A percentile compares a stretch with the other conserved stretches of the same genome.
Evolutionary conservation across 2,888 invertebrate species (phyloP).

Genomic region (Himalopsyche tibetana): DNA sequence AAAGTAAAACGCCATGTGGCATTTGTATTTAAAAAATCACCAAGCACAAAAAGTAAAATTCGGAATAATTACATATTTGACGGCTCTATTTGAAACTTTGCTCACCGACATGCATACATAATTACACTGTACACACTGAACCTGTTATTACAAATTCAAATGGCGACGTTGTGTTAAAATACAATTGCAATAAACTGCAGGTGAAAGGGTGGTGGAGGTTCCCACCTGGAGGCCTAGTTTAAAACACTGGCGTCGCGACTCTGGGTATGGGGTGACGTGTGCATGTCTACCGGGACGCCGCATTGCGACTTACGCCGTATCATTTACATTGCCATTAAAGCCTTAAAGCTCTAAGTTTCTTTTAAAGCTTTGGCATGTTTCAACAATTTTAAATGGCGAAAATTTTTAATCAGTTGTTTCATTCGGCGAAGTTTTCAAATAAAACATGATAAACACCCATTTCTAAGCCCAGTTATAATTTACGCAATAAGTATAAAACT

Average conservation of each 20-base stretch:
- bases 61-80: background rate
- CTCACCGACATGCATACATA: background rate
- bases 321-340: slow-evolving; percentile 34
- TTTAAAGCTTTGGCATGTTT: slow-evolving; percentile 23
- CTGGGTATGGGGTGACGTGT: slow-evolving; percentile 23
- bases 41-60: no score
- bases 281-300: slow-evolving; percentile 26
- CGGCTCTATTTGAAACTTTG: slow-evolving; percentile 5
- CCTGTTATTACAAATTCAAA: slow-evolving; percentile 28
- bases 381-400: slow-evolving; percentile 1
- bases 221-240: slow-evolving; percentile 26
- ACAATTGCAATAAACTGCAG: slow-evolving; percentile 30
- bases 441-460: slow-evolving; percentile 14
- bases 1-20: background rate
- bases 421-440: background rate
- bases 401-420: slow-evolving; percentile 9
- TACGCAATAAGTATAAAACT: no score
- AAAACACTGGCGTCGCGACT: background rate
- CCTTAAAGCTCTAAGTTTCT: slow-evolving; percentile 27
- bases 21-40: background rate
- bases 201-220: slow-evolving; percentile 2
- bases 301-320: slow-evolving; percentile 30
- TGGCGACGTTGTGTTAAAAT: background rate
- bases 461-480: background rate
- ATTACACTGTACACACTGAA: background rate